These are phyloP conservation scores for Pocota personata DNA, from an alignment of 2,888 invertebrate species.

Conservation along the genomic window DNA sequence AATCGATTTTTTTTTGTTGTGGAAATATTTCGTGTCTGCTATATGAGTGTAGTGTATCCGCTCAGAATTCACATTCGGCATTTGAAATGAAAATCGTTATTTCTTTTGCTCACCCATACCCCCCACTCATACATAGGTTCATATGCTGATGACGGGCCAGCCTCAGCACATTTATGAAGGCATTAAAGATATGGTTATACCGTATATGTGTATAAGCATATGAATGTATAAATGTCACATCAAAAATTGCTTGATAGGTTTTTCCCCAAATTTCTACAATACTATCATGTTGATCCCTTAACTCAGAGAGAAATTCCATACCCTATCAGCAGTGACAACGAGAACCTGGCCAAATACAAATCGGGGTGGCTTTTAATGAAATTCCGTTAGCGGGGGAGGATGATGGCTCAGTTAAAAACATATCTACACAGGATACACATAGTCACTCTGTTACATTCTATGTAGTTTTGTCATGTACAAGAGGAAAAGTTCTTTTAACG, in stretches of 20 bases:
- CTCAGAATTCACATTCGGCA: constrained; percentile 27
- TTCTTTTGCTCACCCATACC: neutral
- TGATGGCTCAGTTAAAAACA: constrained; percentile 11
- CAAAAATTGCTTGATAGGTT: constrained; percentile 31
- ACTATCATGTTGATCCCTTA: constrained; percentile 25
- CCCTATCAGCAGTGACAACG: neutral
- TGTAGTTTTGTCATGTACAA: constrained; percentile 11
- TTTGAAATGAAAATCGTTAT: constrained; percentile 45
- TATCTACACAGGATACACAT: constrained; percentile 17
- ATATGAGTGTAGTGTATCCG: neutral
- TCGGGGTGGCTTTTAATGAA: constrained; percentile 42
- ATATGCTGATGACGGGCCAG: too few species aligned
- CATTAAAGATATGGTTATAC: constrained; percentile 1
- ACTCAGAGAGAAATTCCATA: neutral
- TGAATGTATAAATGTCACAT: constrained; percentile 41
- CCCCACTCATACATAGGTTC: neutral
- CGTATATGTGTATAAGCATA: neutral
- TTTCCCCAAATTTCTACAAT: neutral
- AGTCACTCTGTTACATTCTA: neutral
- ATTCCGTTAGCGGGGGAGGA: constrained; percentile 23
- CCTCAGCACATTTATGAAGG: neutral
- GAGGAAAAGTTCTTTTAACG: constrained; percentile 7
- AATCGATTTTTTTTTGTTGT: constrained; percentile 27
- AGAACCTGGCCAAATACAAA: constrained; percentile 1
- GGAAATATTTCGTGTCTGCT: constrained; percentile 8